Evolutionary conservation across 2,888 invertebrate species (phyloP), one percentile per base, ranked within the genome.

Genomic region (Adelphocoris suturalis): DNA sequence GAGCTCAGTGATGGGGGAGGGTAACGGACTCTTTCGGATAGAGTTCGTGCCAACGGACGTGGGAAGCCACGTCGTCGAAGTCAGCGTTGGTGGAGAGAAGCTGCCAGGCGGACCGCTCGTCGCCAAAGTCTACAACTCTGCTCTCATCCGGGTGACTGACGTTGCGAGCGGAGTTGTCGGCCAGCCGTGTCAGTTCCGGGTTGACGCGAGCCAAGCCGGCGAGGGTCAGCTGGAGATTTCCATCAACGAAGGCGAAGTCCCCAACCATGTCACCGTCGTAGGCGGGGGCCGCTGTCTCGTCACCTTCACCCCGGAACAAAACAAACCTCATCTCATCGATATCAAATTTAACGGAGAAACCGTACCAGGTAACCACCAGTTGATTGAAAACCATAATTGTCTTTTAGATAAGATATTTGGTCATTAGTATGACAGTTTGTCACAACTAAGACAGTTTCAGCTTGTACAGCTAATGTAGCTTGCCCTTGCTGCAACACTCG

Each of bases 201-300:
- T 98, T 98, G 94, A 93, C 93, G 90, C 90, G 23, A 86, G 86
- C 14, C 90, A 98, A 93, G 99, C 99, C 86, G 99, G 99, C 68
- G 99, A 99, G 95, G 99, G 99, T 85, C 99, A 99, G 94, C 95
- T 99, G 93, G 99, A 99, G 95, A 99, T 99, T 93, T 99, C 99
- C 92, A 99, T 99, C 93, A 99, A 99, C 94, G 98, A 99, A 94
- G 99, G 99, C 92, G 98, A 99, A 95, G 98, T 99, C 91, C 99
- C 99, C 82, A 99, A 99, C 95, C 98, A 99, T 94, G 99, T 99
- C 37, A 94, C 96, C 94, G 98, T 99, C 88, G 97, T 99, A 19
- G 98, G 98, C 48, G 98, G 98, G 82, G 99, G 99, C 85, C 96
- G 98, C 91, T 99, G 98, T 93, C 95, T 98, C 82, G 98, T 99